Base-by-base conservation (phyloP, 2,113 vertebrate species). In the Sporophila hypoxantha region DNA sequence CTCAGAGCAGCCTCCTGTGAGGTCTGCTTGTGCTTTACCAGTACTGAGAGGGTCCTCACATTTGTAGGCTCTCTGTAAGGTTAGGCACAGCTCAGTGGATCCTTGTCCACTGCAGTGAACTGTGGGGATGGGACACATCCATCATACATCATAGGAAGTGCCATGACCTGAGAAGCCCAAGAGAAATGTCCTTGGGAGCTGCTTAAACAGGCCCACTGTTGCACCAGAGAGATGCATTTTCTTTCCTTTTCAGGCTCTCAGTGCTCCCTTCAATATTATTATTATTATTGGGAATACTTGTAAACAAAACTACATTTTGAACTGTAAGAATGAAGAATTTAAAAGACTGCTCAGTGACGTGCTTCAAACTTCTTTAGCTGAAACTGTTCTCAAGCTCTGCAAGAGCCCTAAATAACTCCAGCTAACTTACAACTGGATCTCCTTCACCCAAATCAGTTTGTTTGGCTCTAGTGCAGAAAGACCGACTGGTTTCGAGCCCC, bases 1-100 rank as follows among this genome's bases (percentile, higher is more conserved):
- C 0, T 0, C 29, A 65, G 34, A 67, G 44, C 76, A 67, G 69
- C n/a, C 53, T 88, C 37, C 46, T 8, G 1, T 17, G 36, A 61
- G 50, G 32, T 65, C 70, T 76, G 53, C 29, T 56, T 65, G 49
- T 41, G 26, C 49, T 83, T 81, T 42, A 37, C 13, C 52, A 14
- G 2, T 14, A 10, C 2, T 14, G 42, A 52, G 34, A 11, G 12
- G 21, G 15, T 18, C 39, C 59, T 82, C 29, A 36, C 8, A 9
- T 59, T 55, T 42, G 21, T 17, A 52, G 34, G 34, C 42, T 89
- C 26, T 68, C 57, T 9, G 3, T 18, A 18, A 1, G 2, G 53
- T 60, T 93, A 52, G 37, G 59, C 60, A 69, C 68, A 87, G 47
- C 49, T 74, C 42, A 34, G 52, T 25, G 17, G 12, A 70, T 69